Conservation (phyloP, 1,140 invertebrate species). For the Papilio aristodemus region DNA sequence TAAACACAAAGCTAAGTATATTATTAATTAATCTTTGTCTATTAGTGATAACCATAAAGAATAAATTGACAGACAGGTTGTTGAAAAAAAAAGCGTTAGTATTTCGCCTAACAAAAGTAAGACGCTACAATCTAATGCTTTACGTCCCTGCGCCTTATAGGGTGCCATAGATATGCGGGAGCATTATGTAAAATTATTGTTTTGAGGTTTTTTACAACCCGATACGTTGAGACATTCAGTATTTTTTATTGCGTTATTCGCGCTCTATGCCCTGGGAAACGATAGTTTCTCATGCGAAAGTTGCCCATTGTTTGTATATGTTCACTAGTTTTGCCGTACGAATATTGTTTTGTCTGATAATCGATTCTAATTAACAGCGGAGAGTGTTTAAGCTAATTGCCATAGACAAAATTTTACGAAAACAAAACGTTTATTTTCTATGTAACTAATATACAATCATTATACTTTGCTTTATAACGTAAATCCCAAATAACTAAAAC, state of each 20-base stretch:
- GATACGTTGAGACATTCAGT: slow-evolving; percentile 35
- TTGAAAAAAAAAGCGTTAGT: background rate
- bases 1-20: no score
- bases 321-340: slow-evolving; percentile 47
- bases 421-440: no score
- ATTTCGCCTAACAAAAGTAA: background rate
- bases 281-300: slow-evolving; percentile 72
- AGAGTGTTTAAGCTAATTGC: no score
- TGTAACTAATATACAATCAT: no score
- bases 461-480: no score
- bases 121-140: slow-evolving; percentile 27
- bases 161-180: slow-evolving; percentile 51
- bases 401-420: no score
- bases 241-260: slow-evolving; percentile 17
- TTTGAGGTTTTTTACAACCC: slow-evolving; percentile 63
- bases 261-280: slow-evolving; percentile 57
- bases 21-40: no score
- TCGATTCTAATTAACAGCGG: slow-evolving; percentile 29
- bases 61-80: no score
- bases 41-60: no score
- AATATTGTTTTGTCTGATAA: slow-evolving; percentile 42
- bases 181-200: slow-evolving; percentile 65
- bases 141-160: slow-evolving; percentile 24
- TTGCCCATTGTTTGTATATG: slow-evolving; percentile 56
- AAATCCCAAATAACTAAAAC: no score